Conservation (phyloP, 2,888 invertebrate species). For the Anticlea derivata region DNA sequence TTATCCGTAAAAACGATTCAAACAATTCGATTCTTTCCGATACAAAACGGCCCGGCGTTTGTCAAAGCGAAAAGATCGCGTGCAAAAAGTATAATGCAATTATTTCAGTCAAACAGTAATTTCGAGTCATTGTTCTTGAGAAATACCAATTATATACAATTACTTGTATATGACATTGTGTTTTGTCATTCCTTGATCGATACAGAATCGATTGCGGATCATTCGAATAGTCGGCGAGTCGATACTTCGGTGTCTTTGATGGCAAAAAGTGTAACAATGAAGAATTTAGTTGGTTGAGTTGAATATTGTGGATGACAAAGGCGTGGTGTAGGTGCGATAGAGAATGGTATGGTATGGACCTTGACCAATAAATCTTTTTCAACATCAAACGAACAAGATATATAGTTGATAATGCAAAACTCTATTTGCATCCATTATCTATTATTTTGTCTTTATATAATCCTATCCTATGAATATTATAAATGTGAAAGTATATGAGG, state of each 20-base stretch:
- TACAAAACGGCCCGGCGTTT: conserved; percentile 62
- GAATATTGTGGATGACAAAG: conserved; percentile 17
- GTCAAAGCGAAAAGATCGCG: conserved; percentile 62
- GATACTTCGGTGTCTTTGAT: conserved; percentile 47
- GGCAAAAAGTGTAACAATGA: conserved; percentile 74
- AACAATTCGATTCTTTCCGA: conserved; percentile 54
- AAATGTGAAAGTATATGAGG: no score
- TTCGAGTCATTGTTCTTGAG: conserved; percentile 81
- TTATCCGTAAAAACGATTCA: conserved; percentile 23
- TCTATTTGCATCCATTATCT: no score
- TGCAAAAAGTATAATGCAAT: conserved; percentile 71
- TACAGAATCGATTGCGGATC: conserved; percentile 71
- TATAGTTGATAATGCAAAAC: no score
- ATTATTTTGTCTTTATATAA: no score
- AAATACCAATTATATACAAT: conserved; percentile 83
- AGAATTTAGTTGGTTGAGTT: conserved; percentile 47
- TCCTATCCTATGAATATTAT: no score
- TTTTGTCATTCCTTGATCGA: conserved; percentile 72
- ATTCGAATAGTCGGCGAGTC: conserved; percentile 61
- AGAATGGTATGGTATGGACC: conserved; percentile 20
- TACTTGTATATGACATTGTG: conserved; percentile 81
- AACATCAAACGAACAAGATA: no score
- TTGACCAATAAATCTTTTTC: not conserved
- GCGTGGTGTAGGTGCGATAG: conserved; percentile 27
- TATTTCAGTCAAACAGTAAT: conserved; percentile 80